Evolutionary conservation across 64 coral and sea anemone genomes (phyloP).

Genomic region (Hydrozoanthus tunicans): DNA sequence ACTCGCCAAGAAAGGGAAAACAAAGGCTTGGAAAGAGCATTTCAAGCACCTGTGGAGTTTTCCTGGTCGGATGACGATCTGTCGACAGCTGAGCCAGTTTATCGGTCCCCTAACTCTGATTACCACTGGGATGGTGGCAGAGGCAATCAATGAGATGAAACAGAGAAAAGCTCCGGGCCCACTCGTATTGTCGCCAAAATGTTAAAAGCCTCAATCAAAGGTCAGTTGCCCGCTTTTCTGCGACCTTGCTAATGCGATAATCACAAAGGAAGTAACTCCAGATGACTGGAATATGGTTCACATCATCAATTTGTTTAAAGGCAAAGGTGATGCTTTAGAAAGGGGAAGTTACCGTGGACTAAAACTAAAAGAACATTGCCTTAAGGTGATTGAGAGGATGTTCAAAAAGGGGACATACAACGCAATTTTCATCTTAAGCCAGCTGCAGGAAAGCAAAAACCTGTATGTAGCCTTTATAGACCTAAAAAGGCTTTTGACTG

Average conservation of each 20-base stretch:
- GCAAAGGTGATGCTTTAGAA: slow-evolving; percentile 22
- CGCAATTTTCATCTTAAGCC: slow-evolving; percentile 31
- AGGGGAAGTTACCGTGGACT: slow-evolving; percentile 4
- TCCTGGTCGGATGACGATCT: slow-evolving; percentile 6
- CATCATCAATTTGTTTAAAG: background rate
- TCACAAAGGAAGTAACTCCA: background rate
- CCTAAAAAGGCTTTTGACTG: background rate
- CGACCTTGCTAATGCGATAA: slow-evolving; percentile 15
- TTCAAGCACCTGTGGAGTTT: slow-evolving; percentile 30
- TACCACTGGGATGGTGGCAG: slow-evolving; percentile 21
- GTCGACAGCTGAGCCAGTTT: slow-evolving; percentile 15
- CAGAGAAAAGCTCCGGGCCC: slow-evolving; percentile 33
- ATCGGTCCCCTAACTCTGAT: background rate
- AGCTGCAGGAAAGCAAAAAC: slow-evolving; percentile 23
- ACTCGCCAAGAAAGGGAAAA: background rate
- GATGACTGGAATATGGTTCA: slow-evolving; percentile 15
- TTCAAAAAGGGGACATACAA: slow-evolving; percentile 3
- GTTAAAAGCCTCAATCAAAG: slow-evolving; percentile 21
- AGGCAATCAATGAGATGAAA: slow-evolving; percentile 37
- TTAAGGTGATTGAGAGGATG: slow-evolving; percentile 40
- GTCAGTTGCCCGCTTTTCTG: slow-evolving; percentile 35
- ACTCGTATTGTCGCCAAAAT: slow-evolving; percentile 33
- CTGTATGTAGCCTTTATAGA: slow-evolving; percentile 27
- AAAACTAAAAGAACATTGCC: slow-evolving; percentile 11
- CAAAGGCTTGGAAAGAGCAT: slow-evolving; percentile 33